Base-by-base conservation (phyloP, 1,140 invertebrate genomes). In the Drosophila repletoides region DNA sequence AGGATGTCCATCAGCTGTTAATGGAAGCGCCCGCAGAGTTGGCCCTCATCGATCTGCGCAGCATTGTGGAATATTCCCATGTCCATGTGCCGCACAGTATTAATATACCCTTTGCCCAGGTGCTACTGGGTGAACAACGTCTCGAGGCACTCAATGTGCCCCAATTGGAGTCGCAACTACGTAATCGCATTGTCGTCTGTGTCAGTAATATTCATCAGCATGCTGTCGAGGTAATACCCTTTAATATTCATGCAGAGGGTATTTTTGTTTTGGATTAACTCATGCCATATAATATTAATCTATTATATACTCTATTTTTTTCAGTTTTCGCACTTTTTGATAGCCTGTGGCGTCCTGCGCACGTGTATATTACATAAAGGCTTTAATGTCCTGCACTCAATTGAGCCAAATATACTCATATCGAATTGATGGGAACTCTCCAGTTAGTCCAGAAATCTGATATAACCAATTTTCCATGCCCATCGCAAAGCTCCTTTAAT, bases 91-190 rank as follows among this genome's bases (percentile, higher is more conserved):
- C 93, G 12, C 93, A 93, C 5, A 97, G 96, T 90, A 93, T 97
- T 24, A 98, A 97, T 89, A 95, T 98, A 88, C 96, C 96, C 7
- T 96, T 95, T 89, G 93, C 93, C 31, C 95, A 93, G 31, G 94
- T 96, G 3, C 94, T 92, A 89, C 93, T 93, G 79, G 94, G 92
- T 15, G 93, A 94, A 67, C 91, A 91, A 90, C 90, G 93, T 72
- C 76, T 94, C 29, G 91, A 94, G 76, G 91, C 92, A 6, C 88
- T 95, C 0, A 93, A 94, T 10, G 91, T 93, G 1, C 93, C 95
- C 65, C 92, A 67, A 74, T 94, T 86, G 91, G 93, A 88, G 88
- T 92, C 67, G 90, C 91, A 91, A 90, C 92, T 91, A 88, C 52
- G 64, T 1, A 90, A 93, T 22, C 94, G 93, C 76, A 93, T 95